Evolutionary conservation across 2,888 invertebrate species (phyloP), one percentile per base, ranked within the genome.

Genomic region (Epistrophella euchroma): DNA sequence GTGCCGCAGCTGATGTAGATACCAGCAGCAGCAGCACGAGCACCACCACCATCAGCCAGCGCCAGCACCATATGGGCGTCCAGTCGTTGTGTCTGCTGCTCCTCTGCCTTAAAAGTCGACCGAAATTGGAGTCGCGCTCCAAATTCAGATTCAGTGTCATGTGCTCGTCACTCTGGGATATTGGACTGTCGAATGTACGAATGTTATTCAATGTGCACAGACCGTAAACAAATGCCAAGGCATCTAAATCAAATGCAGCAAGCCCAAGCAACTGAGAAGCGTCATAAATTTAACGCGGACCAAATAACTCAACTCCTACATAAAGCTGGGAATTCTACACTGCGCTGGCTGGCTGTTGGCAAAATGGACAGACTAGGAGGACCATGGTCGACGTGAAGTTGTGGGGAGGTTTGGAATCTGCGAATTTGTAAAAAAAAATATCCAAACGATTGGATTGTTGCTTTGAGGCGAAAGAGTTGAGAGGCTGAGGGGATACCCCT

Each of bases 291-390:
- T 74, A 86, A 74, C 78, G 50, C 82, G 77, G 60, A 86, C 82
- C 82, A 74, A 86, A 86, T 86, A 86, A 86, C 77, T 86, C 86
- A 86, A 86, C 86, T 82, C 86, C 86, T 86, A 86, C 86, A 81
- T 71, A 56, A 68, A 73, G 68, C 52, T 71, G 80, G 35, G 19
- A 6, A 22, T 0, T n/a, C 43, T 32, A 5, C 17, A 28, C 55
- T 28, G 5, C 10, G 7, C 11, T 56, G 11, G 19, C 11, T 22
- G 10, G 22, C 13, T 40, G 32, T 15, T 58, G 19, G 60, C 60
- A 52, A 60, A 37, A 15, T 40, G 22, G 60, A 60, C 22, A 19
- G 60, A 40, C 60, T 15, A 40, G 37, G 19, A 15, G 15, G 60
- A 40, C 37, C 40, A 37, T 28, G 64, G 64, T n/a, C 43, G 11